A percentile compares a stretch with the other conserved stretches of the same genome.
phyloP scores from a whole-genome alignment of 2,888 invertebrate genomes.

The Orchesella flavescens region DNA sequence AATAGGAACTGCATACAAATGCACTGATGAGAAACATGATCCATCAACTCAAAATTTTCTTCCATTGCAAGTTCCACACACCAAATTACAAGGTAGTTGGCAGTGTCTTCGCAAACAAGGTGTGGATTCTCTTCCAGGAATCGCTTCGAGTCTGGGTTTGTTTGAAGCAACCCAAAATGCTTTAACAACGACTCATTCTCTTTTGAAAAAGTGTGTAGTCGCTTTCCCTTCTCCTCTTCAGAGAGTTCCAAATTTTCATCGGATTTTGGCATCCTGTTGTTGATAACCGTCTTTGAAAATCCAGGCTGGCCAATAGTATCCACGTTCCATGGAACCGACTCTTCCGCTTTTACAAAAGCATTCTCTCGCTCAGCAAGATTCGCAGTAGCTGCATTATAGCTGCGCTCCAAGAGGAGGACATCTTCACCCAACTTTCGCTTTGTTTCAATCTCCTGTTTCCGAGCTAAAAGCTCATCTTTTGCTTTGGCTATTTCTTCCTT shows the following conservation, averaged over 20 bases:
- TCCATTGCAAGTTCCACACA: slow-evolving; percentile 99
- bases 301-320: slow-evolving; percentile 98
- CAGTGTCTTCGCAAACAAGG: slow-evolving; percentile 95
- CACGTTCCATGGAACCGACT: slow-evolving; percentile 93
- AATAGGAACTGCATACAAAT: slow-evolving; percentile 99
- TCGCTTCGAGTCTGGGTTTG: slow-evolving; percentile 91
- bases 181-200: slow-evolving; percentile 91
- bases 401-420: slow-evolving; percentile 77
- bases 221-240: slow-evolving; percentile 89
- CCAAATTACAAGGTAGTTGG: slow-evolving; percentile 98
- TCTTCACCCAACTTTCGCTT: slow-evolving; percentile 83
- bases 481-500: slow-evolving; percentile 75
- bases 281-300: slow-evolving; percentile 96
- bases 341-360: slow-evolving; percentile 73
- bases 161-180: slow-evolving; percentile 91
- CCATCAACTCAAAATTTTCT: slow-evolving; percentile 95
- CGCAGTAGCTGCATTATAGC: slow-evolving; percentile 28
- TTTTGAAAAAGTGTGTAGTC: slow-evolving; percentile 90
- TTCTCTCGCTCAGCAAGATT: slow-evolving; percentile 35
- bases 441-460: slow-evolving; percentile 78
- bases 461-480: slow-evolving; percentile 86
- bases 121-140: slow-evolving; percentile 86
- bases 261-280: slow-evolving; percentile 81
- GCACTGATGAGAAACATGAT: slow-evolving; percentile 97
- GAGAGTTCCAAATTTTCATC: slow-evolving; percentile 79